phyloP scores from a whole-genome alignment of 2,888 invertebrate species.

The Chymomyza procnemis region DNA sequence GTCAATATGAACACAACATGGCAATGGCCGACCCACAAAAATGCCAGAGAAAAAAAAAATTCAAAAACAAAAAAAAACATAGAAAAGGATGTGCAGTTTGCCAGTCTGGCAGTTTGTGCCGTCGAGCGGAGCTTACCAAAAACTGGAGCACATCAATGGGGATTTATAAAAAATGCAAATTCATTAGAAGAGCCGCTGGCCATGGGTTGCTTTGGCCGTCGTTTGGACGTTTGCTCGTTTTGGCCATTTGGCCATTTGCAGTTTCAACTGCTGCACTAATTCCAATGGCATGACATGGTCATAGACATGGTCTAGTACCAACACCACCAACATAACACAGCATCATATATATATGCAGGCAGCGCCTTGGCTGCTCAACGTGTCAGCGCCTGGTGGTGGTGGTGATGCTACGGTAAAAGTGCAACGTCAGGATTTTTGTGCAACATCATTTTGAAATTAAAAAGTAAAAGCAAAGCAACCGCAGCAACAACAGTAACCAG shows the following conservation, averaged over 20 bases:
- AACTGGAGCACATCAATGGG: conserved; percentile 68
- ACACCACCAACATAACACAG: too few species aligned
- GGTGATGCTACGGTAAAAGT: conserved; percentile 31
- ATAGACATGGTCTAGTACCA: too few species aligned
- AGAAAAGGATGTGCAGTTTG: too few species aligned
- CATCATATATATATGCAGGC: neutral
- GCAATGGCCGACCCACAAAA: neutral
- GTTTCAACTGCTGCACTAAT: conserved; percentile 23
- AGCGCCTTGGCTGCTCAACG: conserved; percentile 16
- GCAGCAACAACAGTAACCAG: neutral
- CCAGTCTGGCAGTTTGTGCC: too few species aligned
- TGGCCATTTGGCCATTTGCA: neutral
- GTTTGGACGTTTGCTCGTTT: too few species aligned
- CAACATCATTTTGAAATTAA: conserved; percentile 64
- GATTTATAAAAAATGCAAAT: conserved; percentile 72
- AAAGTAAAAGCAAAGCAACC: conserved; percentile 28
- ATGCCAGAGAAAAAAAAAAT: conserved; percentile 29
- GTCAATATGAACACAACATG: conserved; percentile 11
- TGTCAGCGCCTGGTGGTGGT: conserved; percentile 32
- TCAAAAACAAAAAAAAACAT: conserved; percentile 21
- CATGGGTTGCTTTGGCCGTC: conserved; percentile 22
- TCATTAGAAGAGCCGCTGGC: conserved; percentile 60
- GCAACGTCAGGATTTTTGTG: conserved; percentile 49
- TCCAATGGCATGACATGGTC: conserved; percentile 28
- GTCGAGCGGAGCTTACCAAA: conserved; percentile 31